Evolutionary conservation across 2,113 vertebrate species (phyloP).

Genomic region (Labrus mixtus): DNA sequence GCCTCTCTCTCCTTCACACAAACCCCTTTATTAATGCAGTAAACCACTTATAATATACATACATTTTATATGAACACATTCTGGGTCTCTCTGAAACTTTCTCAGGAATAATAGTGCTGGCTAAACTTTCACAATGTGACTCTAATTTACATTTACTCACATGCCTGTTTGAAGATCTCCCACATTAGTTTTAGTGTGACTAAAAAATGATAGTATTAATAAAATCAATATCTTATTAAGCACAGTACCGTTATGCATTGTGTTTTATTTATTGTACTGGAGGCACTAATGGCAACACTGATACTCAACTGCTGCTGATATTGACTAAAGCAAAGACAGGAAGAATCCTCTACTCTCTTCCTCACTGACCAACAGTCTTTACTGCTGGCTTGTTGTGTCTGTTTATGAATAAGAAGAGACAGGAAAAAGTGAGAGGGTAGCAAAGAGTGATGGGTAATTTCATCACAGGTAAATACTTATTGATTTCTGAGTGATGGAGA

Average conservation of each 20-base stretch:
- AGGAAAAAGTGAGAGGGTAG: background rate
- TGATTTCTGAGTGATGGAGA: constrained; percentile 45
- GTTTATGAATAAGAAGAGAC: constrained; percentile 16
- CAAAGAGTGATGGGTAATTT: constrained; percentile 49
- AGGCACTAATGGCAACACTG: background rate
- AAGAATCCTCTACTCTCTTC: background rate
- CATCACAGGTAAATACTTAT: constrained; percentile 51
- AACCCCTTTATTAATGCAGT: background rate
- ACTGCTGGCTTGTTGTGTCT: constrained; percentile 11
- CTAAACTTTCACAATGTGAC: too few relatives aligned
- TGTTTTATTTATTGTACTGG: constrained; percentile 35
- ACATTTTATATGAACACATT: too few relatives aligned
- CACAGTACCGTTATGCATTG: constrained; percentile 3
- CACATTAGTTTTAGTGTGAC: constrained; percentile 16
- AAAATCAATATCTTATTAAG: constrained; percentile 60
- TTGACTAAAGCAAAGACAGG: constrained; percentile 32
- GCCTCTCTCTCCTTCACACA: background rate
- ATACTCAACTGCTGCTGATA: constrained; percentile 13
- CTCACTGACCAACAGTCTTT: constrained; percentile 17
- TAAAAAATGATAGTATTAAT: constrained; percentile 32
- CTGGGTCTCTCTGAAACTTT: too few relatives aligned
- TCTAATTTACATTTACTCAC: constrained; percentile 18
- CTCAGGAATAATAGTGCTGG: too few relatives aligned
- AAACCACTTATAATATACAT: background rate
- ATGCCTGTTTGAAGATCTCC: constrained; percentile 1